phyloP scores from a whole-genome alignment of 2,113 vertebrate genomes.

The Mustelus asterias region DNA sequence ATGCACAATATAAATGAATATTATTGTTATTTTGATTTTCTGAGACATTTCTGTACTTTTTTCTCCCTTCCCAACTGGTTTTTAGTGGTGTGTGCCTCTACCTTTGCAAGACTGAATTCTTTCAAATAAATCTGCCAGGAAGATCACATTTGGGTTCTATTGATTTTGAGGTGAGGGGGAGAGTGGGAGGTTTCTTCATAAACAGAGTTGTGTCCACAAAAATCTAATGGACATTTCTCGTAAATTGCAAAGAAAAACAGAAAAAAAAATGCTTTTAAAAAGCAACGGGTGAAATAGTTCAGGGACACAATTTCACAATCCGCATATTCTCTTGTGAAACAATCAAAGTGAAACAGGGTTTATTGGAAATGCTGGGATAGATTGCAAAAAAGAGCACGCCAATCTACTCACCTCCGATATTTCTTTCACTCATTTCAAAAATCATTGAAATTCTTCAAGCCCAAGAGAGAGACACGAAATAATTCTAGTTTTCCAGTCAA shows the following conservation, averaged over 20 bases:
- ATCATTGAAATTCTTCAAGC: not conserved
- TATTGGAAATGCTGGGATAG: not conserved
- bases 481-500: not conserved
- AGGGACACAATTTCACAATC: not conserved
- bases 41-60: not conserved
- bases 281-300: not conserved
- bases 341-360: not conserved
- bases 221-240: not conserved
- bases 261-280: not conserved
- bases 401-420: not conserved
- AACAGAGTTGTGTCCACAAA: not conserved
- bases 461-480: not conserved
- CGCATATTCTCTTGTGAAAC: not conserved
- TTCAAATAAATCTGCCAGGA: not conserved
- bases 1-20: not conserved
- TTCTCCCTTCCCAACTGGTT: not conserved
- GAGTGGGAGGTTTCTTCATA: no score
- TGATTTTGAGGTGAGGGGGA: not conserved
- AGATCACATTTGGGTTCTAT: not conserved
- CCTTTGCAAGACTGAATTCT: not conserved
- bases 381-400: not conserved
- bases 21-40: not conserved
- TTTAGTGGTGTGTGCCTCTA: not conserved
- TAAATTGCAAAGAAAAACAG: not conserved
- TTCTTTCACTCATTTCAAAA: not conserved